These are phyloP conservation scores for Hypsopygia costalis DNA, from an alignment of 2,888 invertebrate genomes.

Conservation along the genomic window DNA sequence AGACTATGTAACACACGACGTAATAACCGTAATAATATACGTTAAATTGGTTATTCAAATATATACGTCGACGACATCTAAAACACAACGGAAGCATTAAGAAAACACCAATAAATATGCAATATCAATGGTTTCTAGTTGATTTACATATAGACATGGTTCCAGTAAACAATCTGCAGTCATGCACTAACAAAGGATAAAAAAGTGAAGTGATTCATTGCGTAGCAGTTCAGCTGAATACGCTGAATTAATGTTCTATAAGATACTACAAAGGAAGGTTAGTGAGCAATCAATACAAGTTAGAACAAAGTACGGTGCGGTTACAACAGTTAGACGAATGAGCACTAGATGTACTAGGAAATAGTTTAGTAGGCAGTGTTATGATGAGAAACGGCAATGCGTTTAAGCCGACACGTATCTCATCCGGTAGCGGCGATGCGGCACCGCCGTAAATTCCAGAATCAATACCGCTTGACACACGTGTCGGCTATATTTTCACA, in stretches of 20 bases:
- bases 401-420: neutral
- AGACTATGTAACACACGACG: too few relatives aligned
- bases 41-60: too few relatives aligned
- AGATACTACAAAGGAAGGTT: too few relatives aligned
- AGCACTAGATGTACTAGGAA: too few relatives aligned
- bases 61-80: too few relatives aligned
- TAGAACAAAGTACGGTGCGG: too few relatives aligned
- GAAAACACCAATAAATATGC: neutral
- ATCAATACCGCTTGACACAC: conserved; percentile 1
- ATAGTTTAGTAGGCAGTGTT: neutral
- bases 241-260: too few relatives aligned
- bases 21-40: too few relatives aligned
- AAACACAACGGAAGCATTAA: neutral
- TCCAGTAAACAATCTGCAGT: neutral
- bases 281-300: too few relatives aligned
- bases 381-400: neutral
- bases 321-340: too few relatives aligned
- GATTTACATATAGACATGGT: neutral
- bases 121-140: neutral
- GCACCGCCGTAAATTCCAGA: neutral
- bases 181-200: neutral
- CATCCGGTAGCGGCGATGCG: neutral
- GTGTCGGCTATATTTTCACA: conserved; percentile 8
- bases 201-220: neutral
- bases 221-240: neutral